phyloP scores from a whole-genome alignment of 2,888 invertebrate species.

The Napeogenes inachia region DNA sequence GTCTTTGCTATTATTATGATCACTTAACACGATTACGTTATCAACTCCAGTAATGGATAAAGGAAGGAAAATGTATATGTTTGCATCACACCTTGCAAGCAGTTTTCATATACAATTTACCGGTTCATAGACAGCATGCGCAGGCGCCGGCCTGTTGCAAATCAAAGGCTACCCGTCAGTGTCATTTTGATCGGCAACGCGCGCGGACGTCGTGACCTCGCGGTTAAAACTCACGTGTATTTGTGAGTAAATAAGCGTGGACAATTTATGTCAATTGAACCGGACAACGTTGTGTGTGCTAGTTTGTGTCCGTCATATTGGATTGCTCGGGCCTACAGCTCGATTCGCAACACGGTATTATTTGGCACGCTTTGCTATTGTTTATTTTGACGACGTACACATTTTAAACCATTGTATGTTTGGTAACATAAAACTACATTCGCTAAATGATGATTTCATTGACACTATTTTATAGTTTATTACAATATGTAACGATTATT shows the following conservation, averaged over 20 bases:
- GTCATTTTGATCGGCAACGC: constrained; percentile 47
- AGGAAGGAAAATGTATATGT: constrained; percentile 41
- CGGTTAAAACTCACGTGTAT: constrained; percentile 47
- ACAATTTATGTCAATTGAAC: constrained; percentile 43
- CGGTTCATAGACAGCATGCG: constrained; percentile 49
- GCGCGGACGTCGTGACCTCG: constrained; percentile 46
- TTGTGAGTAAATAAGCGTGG: constrained; percentile 65
- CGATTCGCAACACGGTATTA: constrained; percentile 45
- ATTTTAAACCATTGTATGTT: constrained; percentile 24
- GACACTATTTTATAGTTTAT: constrained; percentile 11
- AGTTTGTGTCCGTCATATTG: constrained; percentile 45
- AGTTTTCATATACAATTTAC: constrained; percentile 64
- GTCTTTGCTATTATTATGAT: constrained; percentile 9
- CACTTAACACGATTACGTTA: constrained; percentile 15
- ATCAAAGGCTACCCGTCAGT: constrained; percentile 44
- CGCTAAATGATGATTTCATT: constrained; percentile 4
- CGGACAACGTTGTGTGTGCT: constrained; percentile 39
- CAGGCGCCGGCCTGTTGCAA: constrained; percentile 46
- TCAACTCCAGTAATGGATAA: constrained; percentile 33
- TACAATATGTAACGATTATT: neutral
- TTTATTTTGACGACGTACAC: constrained; percentile 42
- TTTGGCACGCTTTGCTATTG: constrained; percentile 47
- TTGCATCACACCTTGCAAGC: constrained; percentile 48
- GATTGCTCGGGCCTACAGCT: constrained; percentile 48
- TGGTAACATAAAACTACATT: constrained; percentile 16